These are phyloP conservation scores for Psephotus haematonotus DNA, from an alignment of 2,113 vertebrate genomes.

Conservation along the genomic window DNA sequence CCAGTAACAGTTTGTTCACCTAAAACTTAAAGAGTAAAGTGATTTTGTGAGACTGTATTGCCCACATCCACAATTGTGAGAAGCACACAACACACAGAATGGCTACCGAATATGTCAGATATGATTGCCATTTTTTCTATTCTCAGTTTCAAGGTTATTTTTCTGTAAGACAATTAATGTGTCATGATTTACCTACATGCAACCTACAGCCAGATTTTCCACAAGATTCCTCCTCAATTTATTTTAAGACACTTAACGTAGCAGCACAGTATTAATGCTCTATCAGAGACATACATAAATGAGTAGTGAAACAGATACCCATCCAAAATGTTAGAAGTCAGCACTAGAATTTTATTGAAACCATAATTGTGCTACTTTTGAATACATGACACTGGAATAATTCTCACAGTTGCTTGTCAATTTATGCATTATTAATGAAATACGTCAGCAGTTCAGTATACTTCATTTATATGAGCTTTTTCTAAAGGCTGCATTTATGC, in stretches of 20 bases:
- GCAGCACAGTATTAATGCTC: background rate
- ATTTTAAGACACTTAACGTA: background rate
- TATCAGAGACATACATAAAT: background rate
- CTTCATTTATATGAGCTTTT: background rate
- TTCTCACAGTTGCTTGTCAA: background rate
- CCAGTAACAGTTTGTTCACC: background rate
- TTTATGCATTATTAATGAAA: background rate
- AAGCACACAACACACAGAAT: background rate
- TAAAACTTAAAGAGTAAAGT: background rate
- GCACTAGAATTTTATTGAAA: background rate
- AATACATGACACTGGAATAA: background rate
- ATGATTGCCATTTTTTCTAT: background rate
- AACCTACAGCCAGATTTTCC: background rate
- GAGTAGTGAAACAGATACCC: background rate
- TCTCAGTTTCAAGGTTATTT: background rate
- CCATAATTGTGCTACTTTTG: background rate
- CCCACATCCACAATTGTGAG: background rate
- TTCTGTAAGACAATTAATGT: background rate
- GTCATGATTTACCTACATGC: background rate
- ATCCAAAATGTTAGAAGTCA: background rate
- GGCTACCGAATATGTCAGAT: background rate
- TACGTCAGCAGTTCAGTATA: background rate
- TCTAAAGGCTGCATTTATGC: background rate
- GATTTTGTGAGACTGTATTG: background rate
- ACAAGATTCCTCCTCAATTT: background rate